Percentiles rank a stretch among this genome's conserved stretches.
Evolutionary conservation across 2,888 invertebrate species (phyloP).

Genomic region (Villa cingulata): DNA sequence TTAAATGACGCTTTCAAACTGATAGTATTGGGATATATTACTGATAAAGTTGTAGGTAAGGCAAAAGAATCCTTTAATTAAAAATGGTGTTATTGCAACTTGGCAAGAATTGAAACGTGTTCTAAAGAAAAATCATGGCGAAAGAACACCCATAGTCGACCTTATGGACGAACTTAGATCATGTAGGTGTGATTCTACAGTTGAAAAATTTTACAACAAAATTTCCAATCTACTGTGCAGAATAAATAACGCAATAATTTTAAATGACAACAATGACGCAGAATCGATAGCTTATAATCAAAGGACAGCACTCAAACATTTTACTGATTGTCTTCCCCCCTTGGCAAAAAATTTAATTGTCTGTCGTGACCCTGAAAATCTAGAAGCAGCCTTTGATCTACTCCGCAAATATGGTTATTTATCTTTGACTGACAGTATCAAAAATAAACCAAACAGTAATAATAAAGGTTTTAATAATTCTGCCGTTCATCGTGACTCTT

Average conservation of each 20-base stretch:
- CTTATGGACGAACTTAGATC: slow-evolving; percentile 4
- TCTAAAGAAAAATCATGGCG: slow-evolving; percentile 3
- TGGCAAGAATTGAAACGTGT: slow-evolving; percentile 3
- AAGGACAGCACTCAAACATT: slow-evolving; percentile 3
- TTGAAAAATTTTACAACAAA: slow-evolving; percentile 5
- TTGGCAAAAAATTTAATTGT: slow-evolving; percentile 3
- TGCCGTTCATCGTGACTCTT: too few relatives aligned
- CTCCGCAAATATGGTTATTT: not conserved
- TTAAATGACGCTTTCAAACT: too few relatives aligned
- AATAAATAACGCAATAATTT: not conserved
- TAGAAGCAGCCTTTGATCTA: slow-evolving; percentile 3
- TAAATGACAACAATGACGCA: not conserved
- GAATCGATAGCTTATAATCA: not conserved
- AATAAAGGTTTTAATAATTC: too few relatives aligned
- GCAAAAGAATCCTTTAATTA: not conserved
- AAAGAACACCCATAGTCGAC: not conserved
- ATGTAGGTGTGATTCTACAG: not conserved
- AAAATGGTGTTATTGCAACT: slow-evolving; percentile 1
- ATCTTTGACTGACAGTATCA: not conserved
- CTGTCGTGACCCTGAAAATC: not conserved
- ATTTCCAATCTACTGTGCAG: slow-evolving; percentile 4
- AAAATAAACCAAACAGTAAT: too few relatives aligned
- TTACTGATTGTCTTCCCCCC: slow-evolving; percentile 5
- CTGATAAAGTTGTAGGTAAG: too few relatives aligned
- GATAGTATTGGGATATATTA: too few relatives aligned